Conservation (phyloP, 2,888 invertebrate species). For the Amblyjoppa fuscipennis region DNA sequence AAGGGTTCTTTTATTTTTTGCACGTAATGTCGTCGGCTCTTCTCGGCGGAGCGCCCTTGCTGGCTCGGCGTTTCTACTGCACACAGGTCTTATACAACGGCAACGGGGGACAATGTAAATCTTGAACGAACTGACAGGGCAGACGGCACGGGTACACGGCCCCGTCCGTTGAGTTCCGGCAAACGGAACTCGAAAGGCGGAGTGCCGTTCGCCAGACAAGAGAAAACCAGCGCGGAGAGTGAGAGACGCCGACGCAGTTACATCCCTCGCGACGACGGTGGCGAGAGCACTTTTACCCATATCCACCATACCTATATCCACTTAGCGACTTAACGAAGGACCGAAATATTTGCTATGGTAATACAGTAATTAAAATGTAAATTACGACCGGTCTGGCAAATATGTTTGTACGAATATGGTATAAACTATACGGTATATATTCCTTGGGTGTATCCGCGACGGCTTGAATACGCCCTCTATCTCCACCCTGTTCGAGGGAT, state of each 20-base stretch:
- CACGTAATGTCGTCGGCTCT: not conserved
- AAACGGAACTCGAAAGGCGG: conserved; percentile 30
- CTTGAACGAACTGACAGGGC: conserved; percentile 41
- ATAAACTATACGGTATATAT: not conserved
- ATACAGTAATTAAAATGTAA: conserved; percentile 82
- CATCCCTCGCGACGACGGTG: conserved; percentile 27
- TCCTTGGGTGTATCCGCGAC: not conserved
- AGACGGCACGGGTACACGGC: conserved; percentile 22
- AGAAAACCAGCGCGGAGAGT: not conserved
- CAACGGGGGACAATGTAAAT: conserved; percentile 37
- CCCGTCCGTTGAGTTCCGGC: conserved; percentile 15
- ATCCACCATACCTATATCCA: conserved; percentile 2
- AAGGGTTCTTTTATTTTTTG: not conserved
- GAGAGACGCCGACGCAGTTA: not conserved
- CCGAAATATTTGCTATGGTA: conserved; percentile 79
- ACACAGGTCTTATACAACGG: not conserved
- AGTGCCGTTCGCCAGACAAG: not conserved
- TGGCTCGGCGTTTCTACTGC: not conserved
- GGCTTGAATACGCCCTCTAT: conserved; percentile 1
- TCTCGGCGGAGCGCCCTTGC: not conserved
- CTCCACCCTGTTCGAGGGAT: not conserved
- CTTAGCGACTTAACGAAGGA: conserved; percentile 73
- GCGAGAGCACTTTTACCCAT: conserved; percentile 11
- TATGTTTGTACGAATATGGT: conserved; percentile 76
- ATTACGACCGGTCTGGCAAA: conserved; percentile 76